Evolutionary conservation across 2,888 invertebrate species (phyloP).

Genomic region (Pilophorus perplexus): DNA sequence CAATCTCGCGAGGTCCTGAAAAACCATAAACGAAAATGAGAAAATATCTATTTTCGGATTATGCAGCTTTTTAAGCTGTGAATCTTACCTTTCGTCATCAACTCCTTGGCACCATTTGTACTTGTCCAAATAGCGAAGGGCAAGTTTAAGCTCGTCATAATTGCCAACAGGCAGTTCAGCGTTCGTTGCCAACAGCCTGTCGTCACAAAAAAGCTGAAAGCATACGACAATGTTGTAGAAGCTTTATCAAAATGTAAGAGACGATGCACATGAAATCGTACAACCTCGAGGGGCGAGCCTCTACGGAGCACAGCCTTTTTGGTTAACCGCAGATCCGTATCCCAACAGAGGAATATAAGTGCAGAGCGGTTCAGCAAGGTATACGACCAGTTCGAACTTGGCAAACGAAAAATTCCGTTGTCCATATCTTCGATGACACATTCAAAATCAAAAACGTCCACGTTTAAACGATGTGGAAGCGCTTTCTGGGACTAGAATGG

Average conservation of each 20-base stretch:
- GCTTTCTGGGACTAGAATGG: too few relatives aligned
- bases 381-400: not conserved
- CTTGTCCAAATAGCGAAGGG: not conserved
- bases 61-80: not conserved
- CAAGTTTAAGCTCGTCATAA: not conserved
- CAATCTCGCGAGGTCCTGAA: too few relatives aligned
- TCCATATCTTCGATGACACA: not conserved
- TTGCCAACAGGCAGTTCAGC: not conserved
- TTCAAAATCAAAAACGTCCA: slow-evolving; percentile 2
- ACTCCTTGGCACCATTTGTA: not conserved
- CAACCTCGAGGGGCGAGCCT: not conserved
- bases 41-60: too few relatives aligned
- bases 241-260: too few relatives aligned
- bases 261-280: too few relatives aligned
- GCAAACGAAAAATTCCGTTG: not conserved
- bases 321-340: not conserved
- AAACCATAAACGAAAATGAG: too few relatives aligned
- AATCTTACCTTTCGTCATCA: not conserved
- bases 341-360: not conserved
- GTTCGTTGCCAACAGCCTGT: not conserved
- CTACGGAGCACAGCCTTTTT: not conserved
- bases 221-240: too few relatives aligned
- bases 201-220: too few relatives aligned
- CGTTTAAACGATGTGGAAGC: too few relatives aligned
- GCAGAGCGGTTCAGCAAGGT: not conserved